These are phyloP conservation scores for Crypturellus tataupa DNA, from an alignment of 2,797 vertebrate species.

Conservation along the genomic window DNA sequence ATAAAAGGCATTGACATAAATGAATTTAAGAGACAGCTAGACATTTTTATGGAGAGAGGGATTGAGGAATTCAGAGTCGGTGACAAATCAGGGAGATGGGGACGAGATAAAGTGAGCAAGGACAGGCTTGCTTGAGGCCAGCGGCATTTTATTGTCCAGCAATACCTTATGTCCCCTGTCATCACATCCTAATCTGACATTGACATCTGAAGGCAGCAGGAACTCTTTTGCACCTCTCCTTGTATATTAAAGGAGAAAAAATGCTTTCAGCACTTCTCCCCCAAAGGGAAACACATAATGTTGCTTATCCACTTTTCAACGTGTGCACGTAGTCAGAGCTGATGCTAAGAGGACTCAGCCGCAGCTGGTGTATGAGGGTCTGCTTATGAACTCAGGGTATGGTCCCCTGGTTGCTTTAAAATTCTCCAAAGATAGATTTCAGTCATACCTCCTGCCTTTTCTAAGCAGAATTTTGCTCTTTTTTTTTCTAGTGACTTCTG, in stretches of 20 bases:
- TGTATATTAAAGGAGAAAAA: slow-evolving; percentile 41
- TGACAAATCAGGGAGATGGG: slow-evolving; percentile 75
- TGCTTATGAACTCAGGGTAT: not conserved
- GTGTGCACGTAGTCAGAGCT: fast-evolving
- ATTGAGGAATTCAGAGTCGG: slow-evolving; percentile 63
- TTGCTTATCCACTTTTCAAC: not conserved
- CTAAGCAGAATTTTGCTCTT: not conserved
- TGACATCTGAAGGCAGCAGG: slow-evolving; percentile 68
- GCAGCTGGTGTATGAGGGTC: not conserved
- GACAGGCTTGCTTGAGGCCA: slow-evolving; percentile 64
- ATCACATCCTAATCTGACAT: slow-evolving; percentile 67
- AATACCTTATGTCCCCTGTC: slow-evolving; percentile 72
- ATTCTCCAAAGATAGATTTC: not conserved
- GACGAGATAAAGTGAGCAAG: slow-evolving; percentile 78
- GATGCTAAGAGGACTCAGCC: not conserved
- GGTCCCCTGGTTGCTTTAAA: not conserved
- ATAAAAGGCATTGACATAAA: slow-evolving; percentile 67
- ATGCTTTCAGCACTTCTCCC: not conserved
- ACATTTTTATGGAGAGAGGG: slow-evolving; percentile 66
- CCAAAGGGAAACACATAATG: not conserved
- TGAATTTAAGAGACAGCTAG: slow-evolving; percentile 73
- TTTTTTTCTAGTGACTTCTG: not conserved
- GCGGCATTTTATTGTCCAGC: slow-evolving; percentile 71
- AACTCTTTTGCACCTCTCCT: slow-evolving; percentile 45
- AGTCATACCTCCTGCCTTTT: not conserved